These are phyloP conservation scores for Eupithecia subumbrata DNA, from an alignment of 2,888 invertebrate species.

Conservation along the genomic window DNA sequence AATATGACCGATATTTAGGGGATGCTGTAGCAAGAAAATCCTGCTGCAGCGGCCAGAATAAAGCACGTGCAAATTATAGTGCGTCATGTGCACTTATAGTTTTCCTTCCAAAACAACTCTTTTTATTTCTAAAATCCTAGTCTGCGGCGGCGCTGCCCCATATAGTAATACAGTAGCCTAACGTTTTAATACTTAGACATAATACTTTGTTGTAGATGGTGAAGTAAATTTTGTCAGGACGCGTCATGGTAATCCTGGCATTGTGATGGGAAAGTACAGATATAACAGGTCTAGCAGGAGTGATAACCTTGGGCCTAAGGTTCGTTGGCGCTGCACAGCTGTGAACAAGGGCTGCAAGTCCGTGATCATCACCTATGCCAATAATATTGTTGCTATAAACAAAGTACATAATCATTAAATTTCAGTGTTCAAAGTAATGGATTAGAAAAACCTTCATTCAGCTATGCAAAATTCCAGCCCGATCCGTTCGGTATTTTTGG, in stretches of 20 bases:
- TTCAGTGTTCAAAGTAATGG: not conserved
- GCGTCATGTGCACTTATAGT: too few species aligned
- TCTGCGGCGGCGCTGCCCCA: too few species aligned
- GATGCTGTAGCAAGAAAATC: too few species aligned
- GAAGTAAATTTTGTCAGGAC: not conserved
- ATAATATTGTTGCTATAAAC: not conserved
- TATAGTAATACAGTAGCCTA: too few species aligned
- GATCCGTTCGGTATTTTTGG: too few species aligned
- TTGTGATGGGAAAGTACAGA: constrained; percentile 11
- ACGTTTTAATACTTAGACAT: not conserved
- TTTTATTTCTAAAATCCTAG: too few species aligned
- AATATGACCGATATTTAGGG: too few species aligned
- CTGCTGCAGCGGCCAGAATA: too few species aligned
- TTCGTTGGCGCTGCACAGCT: constrained; percentile 51
- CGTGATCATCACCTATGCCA: not conserved
- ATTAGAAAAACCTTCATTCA: not conserved
- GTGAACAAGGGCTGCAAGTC: not conserved
- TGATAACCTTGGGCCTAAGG: constrained; percentile 41
- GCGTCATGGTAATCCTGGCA: constrained; percentile 3
- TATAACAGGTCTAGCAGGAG: constrained; percentile 5
- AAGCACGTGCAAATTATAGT: too few species aligned
- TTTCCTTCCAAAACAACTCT: too few species aligned
- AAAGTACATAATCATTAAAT: not conserved
- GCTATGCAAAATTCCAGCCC: too few species aligned
- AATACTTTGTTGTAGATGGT: not conserved